Conservation (phyloP, 2,888 invertebrate genomes). For the Rutpela maculata region DNA sequence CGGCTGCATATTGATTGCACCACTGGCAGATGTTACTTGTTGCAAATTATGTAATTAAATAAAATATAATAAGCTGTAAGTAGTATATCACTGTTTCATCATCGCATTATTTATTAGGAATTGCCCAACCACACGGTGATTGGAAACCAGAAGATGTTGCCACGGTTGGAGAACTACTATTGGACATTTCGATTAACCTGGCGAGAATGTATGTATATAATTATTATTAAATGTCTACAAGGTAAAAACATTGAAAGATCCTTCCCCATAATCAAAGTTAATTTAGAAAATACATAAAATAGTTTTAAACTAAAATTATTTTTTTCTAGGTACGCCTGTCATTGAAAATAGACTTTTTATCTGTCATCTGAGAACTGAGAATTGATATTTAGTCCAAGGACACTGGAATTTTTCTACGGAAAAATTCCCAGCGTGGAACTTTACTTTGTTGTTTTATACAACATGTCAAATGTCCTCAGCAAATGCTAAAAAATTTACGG, state of each 20-base stretch:
- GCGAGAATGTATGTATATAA: conserved; percentile 82
- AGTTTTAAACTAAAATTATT: too few relatives aligned
- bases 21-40: not conserved
- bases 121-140: conserved; percentile 86
- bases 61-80: not conserved
- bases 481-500: too few relatives aligned
- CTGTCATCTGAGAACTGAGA: too few relatives aligned
- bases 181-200: conserved; percentile 89
- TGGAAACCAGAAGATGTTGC: conserved; percentile 91
- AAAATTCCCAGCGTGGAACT: too few relatives aligned
- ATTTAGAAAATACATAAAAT: too few relatives aligned
- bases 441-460: too few relatives aligned
- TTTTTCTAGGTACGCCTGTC: too few relatives aligned
- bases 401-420: too few relatives aligned
- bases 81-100: not conserved
- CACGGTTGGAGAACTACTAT: conserved; percentile 88
- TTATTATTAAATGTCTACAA: not conserved
- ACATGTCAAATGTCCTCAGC: too few relatives aligned
- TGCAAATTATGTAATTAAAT: conserved; percentile 6
- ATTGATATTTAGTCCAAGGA: too few relatives aligned
- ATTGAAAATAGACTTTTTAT: too few relatives aligned
- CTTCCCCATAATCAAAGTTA: not conserved
- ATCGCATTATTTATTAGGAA: conserved; percentile 77
- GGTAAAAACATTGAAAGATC: not conserved
- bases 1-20: not conserved